Base-by-base conservation (phyloP, 2,888 invertebrate species). In the Pteria penguin region DNA sequence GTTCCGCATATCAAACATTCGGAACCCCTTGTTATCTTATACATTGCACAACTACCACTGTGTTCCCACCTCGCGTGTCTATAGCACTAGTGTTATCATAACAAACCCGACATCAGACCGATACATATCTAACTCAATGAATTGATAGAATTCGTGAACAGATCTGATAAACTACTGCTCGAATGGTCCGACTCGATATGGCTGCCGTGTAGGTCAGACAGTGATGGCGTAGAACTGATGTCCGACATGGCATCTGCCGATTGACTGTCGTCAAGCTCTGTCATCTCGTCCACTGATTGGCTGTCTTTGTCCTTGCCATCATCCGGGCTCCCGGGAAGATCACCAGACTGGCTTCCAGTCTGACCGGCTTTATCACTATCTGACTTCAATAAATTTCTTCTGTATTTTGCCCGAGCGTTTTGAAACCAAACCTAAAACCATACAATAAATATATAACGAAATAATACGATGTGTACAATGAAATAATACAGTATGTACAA, bases 381-480 rank as follows among this genome's bases (percentile, higher is more conserved):
- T 67, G 88, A 88, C 71, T 89, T 90, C 65, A 90, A 80, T 92
- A 96, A 95, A 94, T 96, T 98, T 68, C 99, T 95, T 83, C 99
- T 95, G 96, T 98, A 99, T 93, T 99, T 99, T 52, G 99, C 99
- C 68, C 99, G 94, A 0, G 99, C 98, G 92, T 99, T 99, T 94
- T 99, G 99, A 93, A 99, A 99, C 99, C 99, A 99, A 1, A 99
- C 98, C 98, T 99, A 94, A 57, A 82, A 78, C 62, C 22, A 78
- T 14, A 45, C 32, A 31, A 18, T 45, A 45, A 58, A n/a, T n/a
- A n/a, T n/a, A n/a, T n/a, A n/a, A n/a, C n/a, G n/a, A n/a, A n/a
- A n/a, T n/a, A n/a, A n/a, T n/a, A n/a, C n/a, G n/a, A n/a, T n/a
- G n/a, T n/a, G n/a, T n/a, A n/a, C n/a, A n/a, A n/a, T n/a, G n/a